Evolutionary conservation across 2,113 vertebrate species (phyloP), one percentile per base, ranked within the genome.

Genomic region (Gallinago paraguaiae): DNA sequence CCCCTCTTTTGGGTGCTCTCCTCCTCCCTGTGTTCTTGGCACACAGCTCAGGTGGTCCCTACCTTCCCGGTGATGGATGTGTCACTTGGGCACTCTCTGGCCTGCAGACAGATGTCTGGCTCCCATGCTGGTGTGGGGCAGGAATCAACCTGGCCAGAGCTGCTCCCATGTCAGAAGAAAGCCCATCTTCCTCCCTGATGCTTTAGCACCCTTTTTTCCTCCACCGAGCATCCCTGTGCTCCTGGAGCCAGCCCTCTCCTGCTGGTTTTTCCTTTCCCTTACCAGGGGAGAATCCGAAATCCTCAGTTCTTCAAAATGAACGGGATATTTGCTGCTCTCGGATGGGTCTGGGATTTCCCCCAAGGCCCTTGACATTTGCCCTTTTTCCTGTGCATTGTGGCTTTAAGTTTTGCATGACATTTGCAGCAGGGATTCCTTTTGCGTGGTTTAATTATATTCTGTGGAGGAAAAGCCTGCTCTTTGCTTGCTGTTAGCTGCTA

Each of bases 301-400:
- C 28, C 31, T 51, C 19, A 0, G 0, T 71, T 27, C 15, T 3
- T 13, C 13, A 3, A 31, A 80, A 37, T 0, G 4, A 82, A 35
- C 5, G 5, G 85, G 78, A 4, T 75, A 7, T 45, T 43, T 31
- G 9, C 67, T 48, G 20, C 7, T 15, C 7, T 76, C 9, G 13
- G 10, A 1, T 7, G 41, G 61, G 25, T 37, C 27, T 57, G 67
- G 51, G 46, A 10, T 74, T 94, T 74, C 7, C 13, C 54, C 31
- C 7, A 6, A 45, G 35, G 25, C 9, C 51, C 31, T 33, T 1
- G 0, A 18, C 0, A 0, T 46, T 50, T 48, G 0, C 18, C 35
- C 27, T 2, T 25, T 64, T 80, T 68, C 39, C 27, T 37, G 16
- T 30, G 12, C 3, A 0, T 45, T 46, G 31, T 7, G 7, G 10